phyloP scores from a whole-genome alignment of 2,113 vertebrate genomes.

The Zosterops pallidus region DNA sequence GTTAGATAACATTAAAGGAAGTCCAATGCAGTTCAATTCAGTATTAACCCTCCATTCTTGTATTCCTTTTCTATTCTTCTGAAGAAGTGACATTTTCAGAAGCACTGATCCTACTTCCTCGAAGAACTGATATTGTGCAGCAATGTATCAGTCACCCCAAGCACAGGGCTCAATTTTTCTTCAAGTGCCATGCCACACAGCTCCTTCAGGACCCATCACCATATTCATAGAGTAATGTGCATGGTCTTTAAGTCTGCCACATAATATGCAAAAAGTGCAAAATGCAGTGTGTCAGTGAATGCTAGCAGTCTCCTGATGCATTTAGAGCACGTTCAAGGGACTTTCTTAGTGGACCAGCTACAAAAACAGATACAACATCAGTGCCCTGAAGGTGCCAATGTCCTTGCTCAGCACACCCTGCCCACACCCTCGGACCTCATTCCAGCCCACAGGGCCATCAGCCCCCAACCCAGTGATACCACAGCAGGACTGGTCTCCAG shows the following conservation, averaged over 20 bases:
- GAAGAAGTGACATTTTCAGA: background rate
- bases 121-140: background rate
- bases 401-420: rapidly evolving
- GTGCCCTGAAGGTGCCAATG: background rate
- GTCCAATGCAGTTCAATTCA: background rate
- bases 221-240: background rate
- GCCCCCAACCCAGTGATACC: rapidly evolving
- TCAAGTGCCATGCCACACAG: background rate
- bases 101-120: background rate
- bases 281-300: background rate
- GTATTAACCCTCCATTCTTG: background rate
- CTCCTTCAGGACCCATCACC: background rate
- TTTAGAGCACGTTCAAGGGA: background rate
- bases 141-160: background rate
- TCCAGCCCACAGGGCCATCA: background rate
- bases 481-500: background rate
- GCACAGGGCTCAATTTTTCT: background rate
- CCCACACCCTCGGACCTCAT: background rate
- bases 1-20: background rate
- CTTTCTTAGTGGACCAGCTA: background rate
- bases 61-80: background rate
- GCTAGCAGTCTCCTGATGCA: background rate
- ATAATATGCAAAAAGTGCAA: background rate
- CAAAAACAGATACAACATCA: background rate
- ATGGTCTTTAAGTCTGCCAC: background rate